Percentiles rank a stretch among this genome's conserved stretches.
Conservation (phyloP, 2,113 vertebrate genomes). For the Agapornis roseicollis region DNA sequence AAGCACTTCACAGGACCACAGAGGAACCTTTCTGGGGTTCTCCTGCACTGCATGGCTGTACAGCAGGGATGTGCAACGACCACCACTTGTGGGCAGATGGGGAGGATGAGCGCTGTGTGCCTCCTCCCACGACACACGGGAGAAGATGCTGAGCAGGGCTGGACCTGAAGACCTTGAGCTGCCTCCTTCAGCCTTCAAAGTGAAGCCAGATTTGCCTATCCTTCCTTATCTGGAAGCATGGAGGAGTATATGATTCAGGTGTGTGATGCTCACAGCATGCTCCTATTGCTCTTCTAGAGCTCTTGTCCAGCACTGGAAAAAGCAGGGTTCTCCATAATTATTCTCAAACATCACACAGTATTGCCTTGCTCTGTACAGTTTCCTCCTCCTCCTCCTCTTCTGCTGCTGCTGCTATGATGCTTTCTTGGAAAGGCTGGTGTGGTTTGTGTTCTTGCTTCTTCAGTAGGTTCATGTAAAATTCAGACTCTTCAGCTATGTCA, state of each 20-base stretch:
- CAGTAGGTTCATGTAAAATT: not conserved
- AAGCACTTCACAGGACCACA: not conserved
- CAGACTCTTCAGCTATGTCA: not conserved
- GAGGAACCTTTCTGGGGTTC: not conserved
- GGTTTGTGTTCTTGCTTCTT: not conserved
- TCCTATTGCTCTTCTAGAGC: not conserved
- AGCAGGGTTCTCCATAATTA: not conserved
- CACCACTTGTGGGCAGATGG: not conserved
- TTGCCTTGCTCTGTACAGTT: not conserved
- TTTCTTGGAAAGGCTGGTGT: not conserved
- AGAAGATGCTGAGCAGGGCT: not conserved
- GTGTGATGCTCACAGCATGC: not conserved
- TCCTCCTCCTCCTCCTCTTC: too few relatives aligned
- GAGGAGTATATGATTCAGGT: not conserved
- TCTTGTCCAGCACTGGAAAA: not conserved
- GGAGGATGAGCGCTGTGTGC: fast-evolving
- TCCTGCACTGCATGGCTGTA: not conserved
- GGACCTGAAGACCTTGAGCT: not conserved
- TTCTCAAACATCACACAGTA: not conserved
- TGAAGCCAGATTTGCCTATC: not conserved
- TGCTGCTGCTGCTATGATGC: not conserved
- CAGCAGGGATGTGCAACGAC: not conserved
- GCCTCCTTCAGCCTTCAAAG: not conserved
- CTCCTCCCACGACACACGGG: fast-evolving
- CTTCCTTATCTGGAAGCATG: not conserved